Evolutionary conservation across 2,888 invertebrate species (phyloP).

Genomic region (Eucera pruinosa): DNA sequence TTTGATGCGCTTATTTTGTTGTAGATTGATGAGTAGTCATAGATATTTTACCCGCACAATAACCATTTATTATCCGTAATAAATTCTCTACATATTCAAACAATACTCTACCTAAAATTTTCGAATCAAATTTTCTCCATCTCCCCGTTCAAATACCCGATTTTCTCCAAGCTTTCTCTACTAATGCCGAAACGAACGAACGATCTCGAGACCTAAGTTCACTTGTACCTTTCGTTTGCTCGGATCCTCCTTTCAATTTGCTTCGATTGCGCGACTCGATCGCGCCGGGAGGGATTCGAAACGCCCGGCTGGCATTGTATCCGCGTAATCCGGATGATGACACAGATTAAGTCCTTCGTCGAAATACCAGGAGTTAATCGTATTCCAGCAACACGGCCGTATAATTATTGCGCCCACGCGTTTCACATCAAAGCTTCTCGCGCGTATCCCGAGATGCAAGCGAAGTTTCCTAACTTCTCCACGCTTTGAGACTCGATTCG

Average conservation of each 20-base stretch:
- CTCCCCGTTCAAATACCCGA: too few relatives aligned
- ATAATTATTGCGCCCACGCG: slow-evolving; percentile 67
- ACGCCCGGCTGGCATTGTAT: slow-evolving; percentile 40
- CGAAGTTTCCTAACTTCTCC: slow-evolving; percentile 50
- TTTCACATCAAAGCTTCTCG: slow-evolving; percentile 47
- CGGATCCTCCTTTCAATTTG: slow-evolving; percentile 25
- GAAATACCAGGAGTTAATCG: slow-evolving; percentile 75
- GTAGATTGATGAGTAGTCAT: too few relatives aligned
- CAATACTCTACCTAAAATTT: too few relatives aligned
- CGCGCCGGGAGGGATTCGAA: slow-evolving; percentile 27
- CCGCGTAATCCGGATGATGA: slow-evolving; percentile 74
- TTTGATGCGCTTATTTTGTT: too few relatives aligned
- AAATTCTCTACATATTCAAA: too few relatives aligned
- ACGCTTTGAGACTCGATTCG: slow-evolving; percentile 40
- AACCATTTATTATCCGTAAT: too few relatives aligned
- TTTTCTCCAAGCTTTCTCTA: too few relatives aligned
- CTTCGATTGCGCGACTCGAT: slow-evolving; percentile 8
- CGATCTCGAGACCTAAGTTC: background rate
- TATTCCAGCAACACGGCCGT: slow-evolving; percentile 66
- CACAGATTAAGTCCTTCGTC: slow-evolving; percentile 73
- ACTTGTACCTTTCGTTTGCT: background rate
- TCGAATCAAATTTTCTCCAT: too few relatives aligned
- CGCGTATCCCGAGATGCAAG: slow-evolving; percentile 23
- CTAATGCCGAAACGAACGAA: too few relatives aligned
- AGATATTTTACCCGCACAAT: too few relatives aligned